Evolutionary conservation across 92 coral and sea anemone species (phyloP), one percentile per base, ranked within the genome.

Genomic region (Plumapathes pennacea): DNA sequence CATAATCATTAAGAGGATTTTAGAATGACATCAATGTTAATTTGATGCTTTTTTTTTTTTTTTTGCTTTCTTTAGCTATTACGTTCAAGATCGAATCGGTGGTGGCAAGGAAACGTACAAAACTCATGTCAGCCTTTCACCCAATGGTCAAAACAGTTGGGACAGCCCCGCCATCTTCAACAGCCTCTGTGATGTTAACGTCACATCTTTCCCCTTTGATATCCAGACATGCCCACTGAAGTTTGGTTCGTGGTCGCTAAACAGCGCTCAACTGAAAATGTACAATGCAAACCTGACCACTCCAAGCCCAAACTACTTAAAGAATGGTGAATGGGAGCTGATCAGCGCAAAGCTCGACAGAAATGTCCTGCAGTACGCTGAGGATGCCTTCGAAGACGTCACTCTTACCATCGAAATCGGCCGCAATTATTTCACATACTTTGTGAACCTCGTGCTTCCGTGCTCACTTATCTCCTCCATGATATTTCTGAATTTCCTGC

Each of bases 161-260:
- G 54, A 69, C 0, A 78, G 47, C 54, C 85, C 85, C 31, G 85
- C 85, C 80, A 27, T 78, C 48, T 78, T 70, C 30, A 78, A 69
- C 25, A 78, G 85, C 78, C 69, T 78, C 58, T 78, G 85, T 19
- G 32, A 67, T 13, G 76, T 78, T 42, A 79, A 78, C 38, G 62
- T 78, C 55, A 78, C 80, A n/a, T 60, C 69, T 61, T 78, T 78
- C 33, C 85, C 85, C 10, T 78, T 78, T 28, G 85, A 78, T 14
- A 79, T 69, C 28, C 85, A 78, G 45, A 73, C 69, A 38, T 78
- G 85, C 9, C 46, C 17, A 11, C 30, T 78, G 33, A 78, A 78
- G 51, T 78, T 78, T 27, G 85, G 85, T 13, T 78, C 85, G 10
- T 78, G 85, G 85, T 50, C 80, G 22, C 70, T 78, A 24, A 72